These are phyloP conservation scores for Takifugu flavidus DNA, from an alignment of 2,113 vertebrate genomes.

Conservation along the genomic window DNA sequence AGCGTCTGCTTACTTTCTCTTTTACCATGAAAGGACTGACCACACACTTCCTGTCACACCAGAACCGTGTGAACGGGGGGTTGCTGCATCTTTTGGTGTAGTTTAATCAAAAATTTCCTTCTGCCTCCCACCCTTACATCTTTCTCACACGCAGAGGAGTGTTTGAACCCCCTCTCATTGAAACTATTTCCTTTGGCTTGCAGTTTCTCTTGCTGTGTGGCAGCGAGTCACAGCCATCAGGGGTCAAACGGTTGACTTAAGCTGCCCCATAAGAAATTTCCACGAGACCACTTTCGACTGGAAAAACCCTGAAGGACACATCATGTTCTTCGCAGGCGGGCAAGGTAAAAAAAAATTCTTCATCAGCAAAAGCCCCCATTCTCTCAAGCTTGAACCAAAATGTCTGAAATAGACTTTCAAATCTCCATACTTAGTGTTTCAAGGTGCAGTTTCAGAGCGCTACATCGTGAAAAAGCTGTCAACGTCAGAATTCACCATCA, in stretches of 20 bases:
- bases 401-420: not conserved
- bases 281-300: conserved; percentile 51
- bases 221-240: conserved; percentile 41
- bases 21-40: conserved; percentile 33
- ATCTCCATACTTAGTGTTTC: conserved; percentile 24
- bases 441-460: conserved; percentile 50
- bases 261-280: conserved; percentile 38
- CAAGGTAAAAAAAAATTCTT: not conserved
- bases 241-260: conserved; percentile 60
- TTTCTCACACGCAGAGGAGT: not conserved
- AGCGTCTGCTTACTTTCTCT: conserved; percentile 38
- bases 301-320: conserved; percentile 55
- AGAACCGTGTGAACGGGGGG: conserved; percentile 12
- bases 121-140: conserved; percentile 5
- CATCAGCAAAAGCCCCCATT: not conserved
- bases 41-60: conserved; percentile 56
- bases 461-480: conserved; percentile 52
- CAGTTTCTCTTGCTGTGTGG: conserved; percentile 41
- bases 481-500: conserved; percentile 48
- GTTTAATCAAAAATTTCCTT: not conserved
- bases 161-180: no score
- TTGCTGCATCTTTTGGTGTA: conserved; percentile 8
- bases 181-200: conserved; percentile 2
- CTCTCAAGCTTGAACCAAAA: not conserved
- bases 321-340: conserved; percentile 71